Evolutionary conservation across 1,140 invertebrate genomes (phyloP).

Genomic region (Druon quercuslanigerum): DNA sequence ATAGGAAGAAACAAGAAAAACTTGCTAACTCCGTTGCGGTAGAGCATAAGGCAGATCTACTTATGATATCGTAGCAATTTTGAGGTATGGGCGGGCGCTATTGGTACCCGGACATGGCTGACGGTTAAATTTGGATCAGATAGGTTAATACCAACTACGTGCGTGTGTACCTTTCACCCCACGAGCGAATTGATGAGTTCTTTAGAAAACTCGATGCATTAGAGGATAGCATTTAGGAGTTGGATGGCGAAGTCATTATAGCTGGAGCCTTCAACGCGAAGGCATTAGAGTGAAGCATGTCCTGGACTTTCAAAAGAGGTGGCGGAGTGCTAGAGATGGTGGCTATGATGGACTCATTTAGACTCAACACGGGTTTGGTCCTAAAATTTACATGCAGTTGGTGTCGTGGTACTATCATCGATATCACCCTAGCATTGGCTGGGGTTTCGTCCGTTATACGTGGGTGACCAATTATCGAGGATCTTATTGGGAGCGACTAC

Average conservation of each 20-base stretch:
- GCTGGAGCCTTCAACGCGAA: background rate
- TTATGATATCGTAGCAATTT: background rate
- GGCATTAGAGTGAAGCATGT: too few species aligned
- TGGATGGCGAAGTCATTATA: background rate
- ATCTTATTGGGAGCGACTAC: background rate
- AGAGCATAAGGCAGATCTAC: background rate
- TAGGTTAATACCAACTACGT: too few species aligned
- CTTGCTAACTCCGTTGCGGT: too few species aligned
- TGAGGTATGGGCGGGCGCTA: background rate
- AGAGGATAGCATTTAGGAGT: background rate
- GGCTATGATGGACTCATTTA: background rate
- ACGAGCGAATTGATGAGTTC: background rate
- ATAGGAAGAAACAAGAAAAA: too few species aligned
- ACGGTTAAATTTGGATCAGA: too few species aligned
- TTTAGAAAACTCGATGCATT: background rate
- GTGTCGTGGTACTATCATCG: too few species aligned
- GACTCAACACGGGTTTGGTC: background rate
- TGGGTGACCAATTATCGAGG: background rate
- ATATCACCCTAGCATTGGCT: too few species aligned
- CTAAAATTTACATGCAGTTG: background rate
- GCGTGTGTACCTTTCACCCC: background rate
- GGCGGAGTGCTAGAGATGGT: too few species aligned
- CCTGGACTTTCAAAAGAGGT: too few species aligned
- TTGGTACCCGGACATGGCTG: background rate
- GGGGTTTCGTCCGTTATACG: background rate